These are phyloP conservation scores for Acomys russatus DNA, from an alignment of 2,797 vertebrate genomes.

Conservation along the genomic window DNA sequence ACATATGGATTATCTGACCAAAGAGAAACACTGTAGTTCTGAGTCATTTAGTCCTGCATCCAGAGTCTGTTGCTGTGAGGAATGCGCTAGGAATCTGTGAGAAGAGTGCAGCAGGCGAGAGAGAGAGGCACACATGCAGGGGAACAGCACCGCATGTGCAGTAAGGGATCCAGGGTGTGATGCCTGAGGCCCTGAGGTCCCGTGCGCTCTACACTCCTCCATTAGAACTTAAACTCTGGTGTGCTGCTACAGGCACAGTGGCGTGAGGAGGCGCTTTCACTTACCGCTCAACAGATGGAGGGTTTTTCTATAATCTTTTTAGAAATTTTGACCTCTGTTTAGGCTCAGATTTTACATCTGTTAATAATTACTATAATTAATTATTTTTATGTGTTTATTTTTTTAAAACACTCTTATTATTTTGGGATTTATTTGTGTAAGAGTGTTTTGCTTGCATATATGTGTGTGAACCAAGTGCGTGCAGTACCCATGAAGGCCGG, in stretches of 20 bases:
- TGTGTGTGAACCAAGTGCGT: neutral
- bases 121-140: neutral
- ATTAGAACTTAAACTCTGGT: neutral
- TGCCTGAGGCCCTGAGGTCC: neutral
- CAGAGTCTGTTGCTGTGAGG: neutral
- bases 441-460: neutral
- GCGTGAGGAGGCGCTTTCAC: neutral
- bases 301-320: conserved; percentile 48
- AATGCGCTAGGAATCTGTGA: conserved; percentile 29
- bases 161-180: neutral
- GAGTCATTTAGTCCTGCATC: conserved; percentile 18
- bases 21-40: conserved; percentile 34
- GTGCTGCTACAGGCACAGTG: neutral
- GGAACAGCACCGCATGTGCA: neutral
- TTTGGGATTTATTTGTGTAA: neutral
- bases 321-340: neutral
- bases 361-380: conserved; percentile 21
- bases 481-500: neutral
- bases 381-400: neutral
- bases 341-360: conserved; percentile 50
- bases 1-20: conserved; percentile 15
- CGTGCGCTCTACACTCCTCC: neutral
- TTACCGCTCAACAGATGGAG: neutral
- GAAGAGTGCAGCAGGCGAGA: neutral
- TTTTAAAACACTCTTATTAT: neutral